Conservation (phyloP, 2,797 vertebrate species). For the Anas bernieri region DNA sequence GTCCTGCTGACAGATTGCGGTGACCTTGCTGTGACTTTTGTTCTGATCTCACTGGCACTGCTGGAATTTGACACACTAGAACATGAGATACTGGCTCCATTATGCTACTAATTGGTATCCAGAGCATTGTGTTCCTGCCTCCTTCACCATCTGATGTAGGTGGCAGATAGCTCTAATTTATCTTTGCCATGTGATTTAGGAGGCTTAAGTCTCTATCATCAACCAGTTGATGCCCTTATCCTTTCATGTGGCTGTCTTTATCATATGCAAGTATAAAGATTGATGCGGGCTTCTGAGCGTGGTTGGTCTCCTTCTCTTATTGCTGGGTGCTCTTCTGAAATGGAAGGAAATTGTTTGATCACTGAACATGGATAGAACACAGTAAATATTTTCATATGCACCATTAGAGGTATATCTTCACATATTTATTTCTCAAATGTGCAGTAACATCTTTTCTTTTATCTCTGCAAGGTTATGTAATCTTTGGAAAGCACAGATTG, state of each 20-base stretch:
- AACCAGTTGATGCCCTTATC: slow-evolving; percentile 33
- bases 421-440: not conserved
- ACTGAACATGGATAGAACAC: not conserved
- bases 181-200: slow-evolving; percentile 49
- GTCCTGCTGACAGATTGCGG: not conserved
- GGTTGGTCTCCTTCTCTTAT: not conserved
- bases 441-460: not conserved
- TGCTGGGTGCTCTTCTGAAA: not conserved
- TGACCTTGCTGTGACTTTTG: slow-evolving; percentile 67
- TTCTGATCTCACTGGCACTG: slow-evolving; percentile 63
- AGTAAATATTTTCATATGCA: not conserved
- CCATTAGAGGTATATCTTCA: not conserved
- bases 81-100: slow-evolving; percentile 59
- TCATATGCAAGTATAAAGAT: not conserved
- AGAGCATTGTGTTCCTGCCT: slow-evolving; percentile 65
- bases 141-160: slow-evolving; percentile 49
- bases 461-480: not conserved
- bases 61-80: slow-evolving; percentile 64
- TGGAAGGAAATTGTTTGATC: not conserved
- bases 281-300: not conserved
- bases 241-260: not conserved
- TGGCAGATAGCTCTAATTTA: slow-evolving; percentile 53
- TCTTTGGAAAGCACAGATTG: not conserved
- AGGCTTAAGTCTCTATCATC: slow-evolving; percentile 57
- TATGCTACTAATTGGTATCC: slow-evolving; percentile 58